Percentiles rank a stretch among this genome's conserved stretches.
Evolutionary conservation across 2,797 vertebrate genomes (phyloP).

Genomic region (Characodon lateralis): DNA sequence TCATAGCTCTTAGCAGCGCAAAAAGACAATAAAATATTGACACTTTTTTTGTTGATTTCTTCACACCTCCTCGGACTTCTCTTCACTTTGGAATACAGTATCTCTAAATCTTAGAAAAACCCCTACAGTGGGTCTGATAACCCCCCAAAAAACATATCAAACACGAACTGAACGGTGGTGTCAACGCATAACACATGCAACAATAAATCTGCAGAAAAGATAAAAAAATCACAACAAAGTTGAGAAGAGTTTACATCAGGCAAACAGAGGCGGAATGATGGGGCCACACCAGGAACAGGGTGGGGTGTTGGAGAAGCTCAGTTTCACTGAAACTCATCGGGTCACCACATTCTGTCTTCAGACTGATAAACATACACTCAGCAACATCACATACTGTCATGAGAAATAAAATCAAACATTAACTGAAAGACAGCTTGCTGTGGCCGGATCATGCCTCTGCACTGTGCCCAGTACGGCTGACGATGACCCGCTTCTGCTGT

Average conservation of each 20-base stretch:
- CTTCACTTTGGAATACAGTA: slow-evolving; percentile 89
- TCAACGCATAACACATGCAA: slow-evolving; percentile 73
- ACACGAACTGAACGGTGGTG: not conserved
- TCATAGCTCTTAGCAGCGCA: slow-evolving; percentile 99
- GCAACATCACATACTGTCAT: slow-evolving; percentile 59
- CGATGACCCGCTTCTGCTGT: not conserved
- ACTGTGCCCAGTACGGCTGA: too few relatives aligned
- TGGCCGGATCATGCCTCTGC: slow-evolving; percentile 39
- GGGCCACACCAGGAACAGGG: slow-evolving; percentile 47
- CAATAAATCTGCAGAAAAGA: slow-evolving; percentile 68
- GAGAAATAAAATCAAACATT: slow-evolving; percentile 59
- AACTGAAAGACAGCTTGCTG: slow-evolving; percentile 56
- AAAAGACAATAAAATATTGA: slow-evolving; percentile 88
- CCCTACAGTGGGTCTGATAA: slow-evolving; percentile 71
- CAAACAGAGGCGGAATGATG: slow-evolving; percentile 64
- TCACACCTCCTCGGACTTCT: slow-evolving; percentile 86
- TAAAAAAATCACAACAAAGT: slow-evolving; percentile 72
- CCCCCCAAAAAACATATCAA: slow-evolving; percentile 48
- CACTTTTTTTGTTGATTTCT: slow-evolving; percentile 84
- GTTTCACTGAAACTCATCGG: slow-evolving; percentile 61
- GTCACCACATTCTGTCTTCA: slow-evolving; percentile 58
- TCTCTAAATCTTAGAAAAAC: slow-evolving; percentile 77
- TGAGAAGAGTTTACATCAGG: slow-evolving; percentile 73
- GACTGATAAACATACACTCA: slow-evolving; percentile 58
- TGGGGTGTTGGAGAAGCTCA: slow-evolving; percentile 18